Percentiles rank a stretch among this genome's conserved stretches.
Conservation (phyloP, 2,113 vertebrate genomes). For the Gadus macrocephalus region DNA sequence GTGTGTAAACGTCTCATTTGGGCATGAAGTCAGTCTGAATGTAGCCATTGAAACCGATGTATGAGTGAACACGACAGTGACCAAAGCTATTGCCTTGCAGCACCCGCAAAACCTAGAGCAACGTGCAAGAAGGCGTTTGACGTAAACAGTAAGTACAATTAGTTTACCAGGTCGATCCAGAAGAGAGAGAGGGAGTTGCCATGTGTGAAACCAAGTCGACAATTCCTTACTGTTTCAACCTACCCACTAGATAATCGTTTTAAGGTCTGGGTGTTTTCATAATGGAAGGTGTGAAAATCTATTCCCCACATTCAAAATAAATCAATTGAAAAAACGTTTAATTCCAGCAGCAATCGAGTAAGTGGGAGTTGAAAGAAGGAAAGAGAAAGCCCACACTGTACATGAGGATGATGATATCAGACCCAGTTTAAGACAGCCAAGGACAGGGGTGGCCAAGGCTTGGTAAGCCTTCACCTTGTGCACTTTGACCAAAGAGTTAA, state of each 20-base stretch:
- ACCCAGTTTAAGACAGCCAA: constrained; percentile 75
- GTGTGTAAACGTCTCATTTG: too few species aligned
- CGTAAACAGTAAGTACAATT: constrained; percentile 20
- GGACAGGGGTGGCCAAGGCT: constrained; percentile 53
- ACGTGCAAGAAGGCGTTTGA: constrained; percentile 1
- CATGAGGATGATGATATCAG: constrained; percentile 39
- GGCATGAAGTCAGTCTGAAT: neutral
- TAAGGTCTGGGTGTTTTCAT: constrained; percentile 62
- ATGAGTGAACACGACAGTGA: constrained; percentile 25
- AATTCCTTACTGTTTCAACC: constrained; percentile 38
- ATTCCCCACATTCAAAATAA: neutral
- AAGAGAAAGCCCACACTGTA: constrained; percentile 45
- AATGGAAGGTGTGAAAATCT: constrained; percentile 36
- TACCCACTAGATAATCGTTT: constrained; percentile 39
- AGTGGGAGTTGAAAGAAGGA: constrained; percentile 1
- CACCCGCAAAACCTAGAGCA: constrained; percentile 14
- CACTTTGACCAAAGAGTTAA: constrained; percentile 45
- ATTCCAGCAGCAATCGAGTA: constrained; percentile 25
- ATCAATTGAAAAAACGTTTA: constrained; percentile 32
- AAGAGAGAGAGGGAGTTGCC: constrained; percentile 23
- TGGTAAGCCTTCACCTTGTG: constrained; percentile 45
- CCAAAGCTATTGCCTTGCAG: constrained; percentile 24
- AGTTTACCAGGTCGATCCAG: constrained; percentile 33
- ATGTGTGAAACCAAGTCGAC: constrained; percentile 29
- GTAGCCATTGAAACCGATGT: constrained; percentile 5